Conservation (phyloP, 2,888 invertebrate genomes). For the Scotopteryx bipunctaria region DNA sequence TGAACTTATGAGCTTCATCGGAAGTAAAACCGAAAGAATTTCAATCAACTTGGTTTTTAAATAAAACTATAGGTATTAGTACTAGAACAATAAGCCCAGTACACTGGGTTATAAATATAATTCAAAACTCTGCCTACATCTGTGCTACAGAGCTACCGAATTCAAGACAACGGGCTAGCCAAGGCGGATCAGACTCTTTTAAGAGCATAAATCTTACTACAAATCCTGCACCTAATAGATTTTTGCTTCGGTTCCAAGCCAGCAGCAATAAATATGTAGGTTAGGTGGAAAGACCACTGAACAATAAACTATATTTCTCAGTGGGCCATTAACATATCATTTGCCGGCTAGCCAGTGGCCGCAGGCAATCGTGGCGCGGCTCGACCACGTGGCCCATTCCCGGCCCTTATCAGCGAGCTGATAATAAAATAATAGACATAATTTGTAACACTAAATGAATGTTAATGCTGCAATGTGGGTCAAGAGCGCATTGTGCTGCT, state of each 20-base stretch:
- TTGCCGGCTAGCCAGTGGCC: conserved; percentile 53
- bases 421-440: conserved; percentile 38
- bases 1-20: neutral
- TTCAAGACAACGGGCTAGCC: neutral
- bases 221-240: conserved; percentile 4
- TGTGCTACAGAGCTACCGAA: too few species aligned
- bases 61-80: too few species aligned
- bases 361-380: conserved; percentile 43
- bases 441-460: conserved; percentile 35
- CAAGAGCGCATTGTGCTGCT: conserved; percentile 29
- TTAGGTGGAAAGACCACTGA: conserved; percentile 37
- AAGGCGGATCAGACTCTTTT: neutral
- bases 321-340: conserved; percentile 74
- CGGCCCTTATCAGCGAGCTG: conserved; percentile 33
- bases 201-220: neutral
- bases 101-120: too few species aligned
- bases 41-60: too few species aligned
- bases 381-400: conserved; percentile 40
- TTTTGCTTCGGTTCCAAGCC: conserved; percentile 2
- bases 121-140: too few species aligned
- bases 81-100: too few species aligned
- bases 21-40: too few species aligned
- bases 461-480: conserved; percentile 34
- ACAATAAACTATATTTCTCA: conserved; percentile 71
- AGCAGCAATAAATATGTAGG: conserved; percentile 37